A percentile compares a stretch with the other conserved stretches of the same genome.
Evolutionary conservation across 92 coral and sea anemone species (phyloP).

Genomic region (Siderastrea siderea): DNA sequence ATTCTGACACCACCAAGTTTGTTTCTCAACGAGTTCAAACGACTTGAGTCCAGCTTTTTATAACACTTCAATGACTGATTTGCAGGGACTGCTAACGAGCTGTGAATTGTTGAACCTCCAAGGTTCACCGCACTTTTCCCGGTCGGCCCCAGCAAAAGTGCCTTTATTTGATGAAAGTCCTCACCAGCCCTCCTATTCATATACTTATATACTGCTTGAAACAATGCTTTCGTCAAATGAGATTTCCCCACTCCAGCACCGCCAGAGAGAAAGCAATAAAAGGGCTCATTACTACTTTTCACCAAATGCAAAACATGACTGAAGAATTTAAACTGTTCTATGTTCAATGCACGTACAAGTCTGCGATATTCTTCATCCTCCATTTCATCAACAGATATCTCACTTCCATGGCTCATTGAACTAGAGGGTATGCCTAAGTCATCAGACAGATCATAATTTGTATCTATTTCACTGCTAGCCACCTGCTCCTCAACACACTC

Average conservation of each 20-base stretch:
- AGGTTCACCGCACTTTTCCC: slow-evolving; percentile 37
- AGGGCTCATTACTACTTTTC: slow-evolving; percentile 2
- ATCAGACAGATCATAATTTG: too few relatives aligned
- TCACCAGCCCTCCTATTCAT: slow-evolving; percentile 34
- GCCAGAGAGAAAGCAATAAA: slow-evolving; percentile 56
- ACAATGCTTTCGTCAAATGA: slow-evolving; percentile 39
- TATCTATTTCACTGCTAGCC: too few relatives aligned
- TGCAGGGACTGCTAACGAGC: slow-evolving; percentile 37
- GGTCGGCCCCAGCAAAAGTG: slow-evolving; percentile 43
- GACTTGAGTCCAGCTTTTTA: slow-evolving; percentile 31
- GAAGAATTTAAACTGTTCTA: too few relatives aligned
- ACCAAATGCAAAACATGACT: too few relatives aligned
- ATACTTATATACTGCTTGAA: slow-evolving; percentile 23
- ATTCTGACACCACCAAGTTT: slow-evolving; percentile 20
- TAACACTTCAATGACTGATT: slow-evolving; percentile 31
- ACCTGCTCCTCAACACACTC: too few relatives aligned
- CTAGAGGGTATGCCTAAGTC: too few relatives aligned
- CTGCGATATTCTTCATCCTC: too few relatives aligned
- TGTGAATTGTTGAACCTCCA: slow-evolving; percentile 43
- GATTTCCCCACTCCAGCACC: slow-evolving; percentile 73
- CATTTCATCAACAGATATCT: too few relatives aligned
- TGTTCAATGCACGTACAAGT: too few relatives aligned
- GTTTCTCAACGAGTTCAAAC: slow-evolving; percentile 28
- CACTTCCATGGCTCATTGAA: too few relatives aligned
- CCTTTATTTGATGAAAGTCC: slow-evolving; percentile 42